A percentile compares a stretch with the other conserved stretches of the same genome.
phyloP scores from a whole-genome alignment of 1,140 invertebrate genomes.

The Pomacea maculata region DNA sequence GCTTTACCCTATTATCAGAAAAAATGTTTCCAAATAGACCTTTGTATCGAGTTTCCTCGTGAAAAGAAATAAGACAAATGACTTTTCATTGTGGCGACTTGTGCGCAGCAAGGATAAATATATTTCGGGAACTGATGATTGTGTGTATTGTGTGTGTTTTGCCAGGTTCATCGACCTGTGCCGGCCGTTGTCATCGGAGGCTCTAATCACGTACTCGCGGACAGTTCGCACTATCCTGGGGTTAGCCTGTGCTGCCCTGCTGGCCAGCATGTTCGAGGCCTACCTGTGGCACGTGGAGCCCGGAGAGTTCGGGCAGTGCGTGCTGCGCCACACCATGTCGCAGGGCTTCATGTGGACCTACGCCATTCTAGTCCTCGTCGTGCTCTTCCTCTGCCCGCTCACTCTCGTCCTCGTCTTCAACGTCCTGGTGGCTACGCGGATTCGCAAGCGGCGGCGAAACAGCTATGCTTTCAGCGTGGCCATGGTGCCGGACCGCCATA shows the following conservation, averaged over 20 bases:
- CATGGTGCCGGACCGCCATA: slow-evolving; percentile 21
- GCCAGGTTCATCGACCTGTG: slow-evolving; percentile 23
- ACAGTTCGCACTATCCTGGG: slow-evolving; percentile 14
- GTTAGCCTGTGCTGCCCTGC: background rate
- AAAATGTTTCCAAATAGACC: too few relatives aligned
- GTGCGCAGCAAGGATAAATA: too few relatives aligned
- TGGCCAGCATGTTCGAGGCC: slow-evolving; percentile 12
- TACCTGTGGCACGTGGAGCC: slow-evolving; percentile 18
- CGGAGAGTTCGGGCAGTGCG: background rate
- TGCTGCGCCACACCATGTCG: slow-evolving; percentile 11
- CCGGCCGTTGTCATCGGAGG: slow-evolving; percentile 8
- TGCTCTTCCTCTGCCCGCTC: slow-evolving; percentile 21
- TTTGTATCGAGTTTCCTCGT: too few relatives aligned
- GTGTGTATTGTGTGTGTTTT: background rate
- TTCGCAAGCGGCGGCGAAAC: background rate
- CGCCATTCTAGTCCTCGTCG: slow-evolving; percentile 17
- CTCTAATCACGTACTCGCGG: background rate
- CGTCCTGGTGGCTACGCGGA: slow-evolving; percentile 1
- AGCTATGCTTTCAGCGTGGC: slow-evolving; percentile 19
- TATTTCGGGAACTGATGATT: background rate
- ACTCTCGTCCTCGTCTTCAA: slow-evolving; percentile 19
- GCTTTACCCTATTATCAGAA: too few relatives aligned
- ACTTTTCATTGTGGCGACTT: too few relatives aligned
- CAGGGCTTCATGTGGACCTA: slow-evolving; percentile 21
- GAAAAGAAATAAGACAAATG: too few relatives aligned